Evolutionary conservation across 1,140 invertebrate species (phyloP).

Genomic region (Drosophila saltans): DNA sequence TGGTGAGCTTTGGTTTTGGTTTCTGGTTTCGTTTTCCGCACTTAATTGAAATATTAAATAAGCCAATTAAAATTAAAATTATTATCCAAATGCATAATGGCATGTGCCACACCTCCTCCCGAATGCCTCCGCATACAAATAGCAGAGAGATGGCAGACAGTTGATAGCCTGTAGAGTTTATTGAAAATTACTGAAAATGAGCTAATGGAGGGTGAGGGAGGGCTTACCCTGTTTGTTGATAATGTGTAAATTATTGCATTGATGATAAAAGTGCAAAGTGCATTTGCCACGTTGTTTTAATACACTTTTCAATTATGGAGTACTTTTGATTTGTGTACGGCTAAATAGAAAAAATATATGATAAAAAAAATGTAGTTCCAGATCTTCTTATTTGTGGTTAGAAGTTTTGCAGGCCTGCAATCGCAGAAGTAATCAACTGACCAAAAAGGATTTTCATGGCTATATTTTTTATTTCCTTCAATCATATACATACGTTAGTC

Average conservation of each 20-base stretch:
- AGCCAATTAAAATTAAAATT: constrained; percentile 68
- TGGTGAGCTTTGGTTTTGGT: constrained; percentile 39
- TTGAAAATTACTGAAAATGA: constrained; percentile 63
- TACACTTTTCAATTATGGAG: not conserved
- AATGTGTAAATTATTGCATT: constrained; percentile 62
- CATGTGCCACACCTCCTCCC: constrained; percentile 1
- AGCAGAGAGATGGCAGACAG: constrained; percentile 44
- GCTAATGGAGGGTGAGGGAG: not conserved
- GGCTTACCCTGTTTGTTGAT: constrained; percentile 39
- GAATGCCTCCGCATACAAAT: not conserved
- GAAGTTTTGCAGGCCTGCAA: no score
- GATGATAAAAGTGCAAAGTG: constrained; percentile 45
- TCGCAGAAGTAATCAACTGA: no score
- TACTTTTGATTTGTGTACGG: not conserved
- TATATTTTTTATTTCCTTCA: no score
- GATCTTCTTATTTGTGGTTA: no score
- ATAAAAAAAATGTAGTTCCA: no score
- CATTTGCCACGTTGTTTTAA: constrained; percentile 25
- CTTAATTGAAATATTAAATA: constrained; percentile 66
- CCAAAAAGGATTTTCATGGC: no score
- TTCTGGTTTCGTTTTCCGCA: constrained; percentile 33
- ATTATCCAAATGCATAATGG: constrained; percentile 44
- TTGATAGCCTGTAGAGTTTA: constrained; percentile 49
- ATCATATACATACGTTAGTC: no score
- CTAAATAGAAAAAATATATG: no score